Conservation (phyloP, 1,140 invertebrate genomes). For the Aphaenogaster floridana region DNA sequence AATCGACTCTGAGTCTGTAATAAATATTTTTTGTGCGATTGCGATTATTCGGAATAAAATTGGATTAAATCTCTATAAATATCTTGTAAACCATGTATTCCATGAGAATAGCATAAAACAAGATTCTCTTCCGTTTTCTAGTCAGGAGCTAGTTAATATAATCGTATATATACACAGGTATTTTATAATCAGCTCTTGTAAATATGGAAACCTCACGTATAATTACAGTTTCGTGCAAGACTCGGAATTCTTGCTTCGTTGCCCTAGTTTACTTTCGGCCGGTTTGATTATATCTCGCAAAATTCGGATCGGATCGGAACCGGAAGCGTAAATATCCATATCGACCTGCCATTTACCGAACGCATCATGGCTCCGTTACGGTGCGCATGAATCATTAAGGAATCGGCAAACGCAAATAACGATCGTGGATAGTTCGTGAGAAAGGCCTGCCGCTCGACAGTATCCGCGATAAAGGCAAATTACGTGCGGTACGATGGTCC, state of each 20-base stretch:
- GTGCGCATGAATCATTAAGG: slow-evolving; percentile 61
- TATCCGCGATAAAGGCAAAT: slow-evolving; percentile 63
- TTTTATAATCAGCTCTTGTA: not conserved
- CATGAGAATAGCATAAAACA: not conserved
- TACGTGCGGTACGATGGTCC: slow-evolving; percentile 55
- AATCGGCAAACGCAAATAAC: slow-evolving; percentile 41
- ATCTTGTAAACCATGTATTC: not conserved
- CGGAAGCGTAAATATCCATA: slow-evolving; percentile 19
- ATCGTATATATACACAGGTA: not conserved
- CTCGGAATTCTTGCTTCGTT: not conserved
- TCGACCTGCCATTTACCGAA: not conserved
- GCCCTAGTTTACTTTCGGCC: not conserved
- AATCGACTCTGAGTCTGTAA: not conserved
- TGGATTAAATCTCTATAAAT: not conserved
- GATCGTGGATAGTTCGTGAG: slow-evolving; percentile 10
- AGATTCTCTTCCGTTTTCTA: not conserved
- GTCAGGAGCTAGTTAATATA: not conserved
- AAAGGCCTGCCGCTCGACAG: slow-evolving; percentile 46
- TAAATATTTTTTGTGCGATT: not conserved
- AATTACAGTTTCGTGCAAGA: slow-evolving; percentile 25
- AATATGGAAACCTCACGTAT: not conserved
- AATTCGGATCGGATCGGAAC: slow-evolving; percentile 17
- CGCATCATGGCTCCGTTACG: slow-evolving; percentile 13
- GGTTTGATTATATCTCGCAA: not conserved
- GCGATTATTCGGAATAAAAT: not conserved